Conservation (phyloP, 2,888 invertebrate species). For the Blomia tropicalis region DNA sequence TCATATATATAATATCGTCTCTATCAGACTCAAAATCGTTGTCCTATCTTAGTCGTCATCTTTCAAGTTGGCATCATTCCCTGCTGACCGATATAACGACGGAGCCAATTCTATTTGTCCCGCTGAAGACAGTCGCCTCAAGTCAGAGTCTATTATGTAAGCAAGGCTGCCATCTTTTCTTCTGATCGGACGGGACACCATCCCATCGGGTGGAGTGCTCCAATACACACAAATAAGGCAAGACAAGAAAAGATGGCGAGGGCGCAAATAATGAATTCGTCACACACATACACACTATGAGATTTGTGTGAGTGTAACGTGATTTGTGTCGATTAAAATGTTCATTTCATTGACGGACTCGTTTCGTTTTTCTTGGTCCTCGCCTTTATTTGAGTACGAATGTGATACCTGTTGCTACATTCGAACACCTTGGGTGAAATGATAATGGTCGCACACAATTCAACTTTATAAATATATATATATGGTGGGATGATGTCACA, state of each 20-base stretch:
- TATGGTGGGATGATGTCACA: too few species aligned
- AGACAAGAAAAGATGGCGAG: background rate
- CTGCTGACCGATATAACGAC: conserved; percentile 4
- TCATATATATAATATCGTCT: background rate
- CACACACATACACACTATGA: too few species aligned
- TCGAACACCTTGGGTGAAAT: too few species aligned
- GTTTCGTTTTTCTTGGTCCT: background rate
- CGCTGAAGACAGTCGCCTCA: background rate
- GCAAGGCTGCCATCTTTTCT: background rate
- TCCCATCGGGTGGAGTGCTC: background rate
- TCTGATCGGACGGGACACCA: background rate
- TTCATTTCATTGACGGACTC: background rate
- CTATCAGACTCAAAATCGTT: background rate
- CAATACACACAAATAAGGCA: too few species aligned
- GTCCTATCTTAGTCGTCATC: conserved; percentile 1
- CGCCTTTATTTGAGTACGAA: background rate
- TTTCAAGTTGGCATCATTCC: background rate
- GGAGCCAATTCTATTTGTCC: background rate
- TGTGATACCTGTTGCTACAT: background rate
- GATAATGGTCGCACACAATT: too few species aligned
- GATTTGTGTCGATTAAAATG: background rate
- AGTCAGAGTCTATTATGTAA: background rate
- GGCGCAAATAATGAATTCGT: background rate
- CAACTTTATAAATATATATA: too few species aligned
- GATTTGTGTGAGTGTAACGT: too few species aligned